Base-by-base conservation (phyloP, 2,797 vertebrate species). In the Hoplostethus mediterraneus region DNA sequence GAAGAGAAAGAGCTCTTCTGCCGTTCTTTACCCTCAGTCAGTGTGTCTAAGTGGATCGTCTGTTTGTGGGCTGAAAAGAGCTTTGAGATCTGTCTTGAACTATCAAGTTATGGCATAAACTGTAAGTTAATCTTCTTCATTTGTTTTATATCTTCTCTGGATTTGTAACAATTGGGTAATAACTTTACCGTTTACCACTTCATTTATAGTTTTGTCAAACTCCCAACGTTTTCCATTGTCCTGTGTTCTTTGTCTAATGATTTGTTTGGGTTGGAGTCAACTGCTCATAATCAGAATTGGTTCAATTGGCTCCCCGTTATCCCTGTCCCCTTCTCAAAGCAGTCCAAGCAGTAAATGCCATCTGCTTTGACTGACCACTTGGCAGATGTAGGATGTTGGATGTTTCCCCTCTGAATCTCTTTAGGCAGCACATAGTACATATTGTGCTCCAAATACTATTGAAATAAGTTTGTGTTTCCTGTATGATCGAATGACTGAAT, bases 1-100 rank as follows among this genome's bases (percentile, higher is more conserved):
- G 84, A 84, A 61, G 38, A 48, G 30, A 49, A 17, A 72, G 63
- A 72, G 14, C 47, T 14, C 14, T 54, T 47, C 45, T 30, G 21
- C 25, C 5, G 12, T 77, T 81, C 52, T 59, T 63, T 36, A 47
- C 2, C 38, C 14, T 28, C 8, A 31, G 17, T 52, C 17, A 1
- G 47, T 48, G 58, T 45, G 45, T 74, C 21, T 44, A 33, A 68
- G 51, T 51, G 71, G 36, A 55, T 77, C 57, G 0, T 67, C 10
- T 11, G 33, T 63, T 70, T 63, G 17, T 45, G 0, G 1, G 4
- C 21, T 70, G n/a, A 59, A 64, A 59, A 30, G 16, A 52, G 63
- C 51, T 42, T 28, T 31, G 28, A 52, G 21, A 51, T 47, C 42
- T 33, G 40, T 44, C 53, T 1, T 67, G 11, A 65, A 54, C n/a